Base-by-base conservation (phyloP, 2,888 invertebrate species). In the Napeogenes sylphis region DNA sequence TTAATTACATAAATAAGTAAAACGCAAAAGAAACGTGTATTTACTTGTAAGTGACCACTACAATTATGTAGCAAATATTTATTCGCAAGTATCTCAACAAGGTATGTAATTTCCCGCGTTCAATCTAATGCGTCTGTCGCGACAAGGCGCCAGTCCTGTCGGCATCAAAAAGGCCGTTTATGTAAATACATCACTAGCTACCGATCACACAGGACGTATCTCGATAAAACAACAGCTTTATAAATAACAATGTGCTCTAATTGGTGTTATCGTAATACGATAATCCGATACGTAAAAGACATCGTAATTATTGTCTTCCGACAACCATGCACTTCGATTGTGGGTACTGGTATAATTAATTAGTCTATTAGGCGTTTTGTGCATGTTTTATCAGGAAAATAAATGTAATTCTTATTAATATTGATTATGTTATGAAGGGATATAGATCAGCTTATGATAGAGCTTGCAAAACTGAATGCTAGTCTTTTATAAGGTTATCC, bases 91-190 rank as follows among this genome's bases (percentile, higher is more conserved):
- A 85, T 83, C 79, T 82, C 77, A 79, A 78, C 79, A 71, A 83
- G 80, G 79, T 81, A 79, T 87, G 82, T 85, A 87, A 90, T 89
- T 90, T 86, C 82, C 84, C 81, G 80, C 75, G 82, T 79, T 79
- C 76, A 79, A 83, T 83, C 81, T 86, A 84, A 85, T 84, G 78
- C 78, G 84, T 82, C 78, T 79, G 83, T 79, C 83, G 86, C 83
- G 84, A 79, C 84, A 68, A 79, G 88, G 88, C 89, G 89, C 87
- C 87, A 82, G 73, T 62, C 69, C 70, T 75, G 84, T 76, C 87
- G 85, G 86, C 84, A 81, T 82, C 77, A 73, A 77, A 84, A 85
- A 85, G 83, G 82, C 21, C 81, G 73, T 81, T 85, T 84, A 88
- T 87, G 84, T 80, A 85, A 87, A 87, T 87, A 80, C 77, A 73